phyloP scores from a whole-genome alignment of 1,140 invertebrate genomes.

The Drosophila pseudoananassae region DNA sequence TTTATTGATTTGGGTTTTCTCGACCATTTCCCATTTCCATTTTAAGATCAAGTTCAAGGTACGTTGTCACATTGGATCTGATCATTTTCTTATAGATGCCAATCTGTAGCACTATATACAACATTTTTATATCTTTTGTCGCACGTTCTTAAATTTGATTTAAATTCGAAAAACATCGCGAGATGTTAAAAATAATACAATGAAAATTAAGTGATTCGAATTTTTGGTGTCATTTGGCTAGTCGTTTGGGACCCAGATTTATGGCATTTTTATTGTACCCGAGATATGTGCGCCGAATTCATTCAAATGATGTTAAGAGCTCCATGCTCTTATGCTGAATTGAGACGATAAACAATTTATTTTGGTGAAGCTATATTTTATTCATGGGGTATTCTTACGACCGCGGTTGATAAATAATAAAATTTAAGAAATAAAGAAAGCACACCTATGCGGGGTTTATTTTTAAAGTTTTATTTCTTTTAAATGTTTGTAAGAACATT shows the following conservation, averaged over 20 bases:
- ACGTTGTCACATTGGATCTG: conserved; percentile 14
- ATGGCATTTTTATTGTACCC: conserved; percentile 60
- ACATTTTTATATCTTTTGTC: conserved; percentile 11
- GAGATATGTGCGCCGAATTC: conserved; percentile 59
- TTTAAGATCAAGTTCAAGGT: conserved; percentile 19
- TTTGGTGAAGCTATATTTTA: background rate
- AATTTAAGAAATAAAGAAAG: conserved; percentile 17
- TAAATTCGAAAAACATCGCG: conserved; percentile 27
- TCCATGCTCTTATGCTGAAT: conserved; percentile 9
- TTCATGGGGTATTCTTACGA: conserved; percentile 4
- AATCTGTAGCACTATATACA: background rate
- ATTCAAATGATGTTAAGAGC: conserved; percentile 34
- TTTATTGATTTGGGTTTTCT: background rate
- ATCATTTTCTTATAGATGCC: background rate
- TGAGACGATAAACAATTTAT: background rate
- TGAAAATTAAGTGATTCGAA: conserved; percentile 32
- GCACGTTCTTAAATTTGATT: conserved; percentile 27
- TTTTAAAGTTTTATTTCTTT: too few species aligned
- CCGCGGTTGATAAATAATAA: conserved; percentile 33
- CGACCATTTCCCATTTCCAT: background rate
- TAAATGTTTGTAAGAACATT: background rate
- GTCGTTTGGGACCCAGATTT: conserved; percentile 50
- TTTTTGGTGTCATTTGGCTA: conserved; percentile 26
- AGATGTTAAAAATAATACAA: conserved; percentile 15
- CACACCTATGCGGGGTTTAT: background rate